Percentiles rank a stretch among this genome's conserved stretches.
Conservation (phyloP, 64 coral and sea anemone species). For the Catalaphyllia jardinei region DNA sequence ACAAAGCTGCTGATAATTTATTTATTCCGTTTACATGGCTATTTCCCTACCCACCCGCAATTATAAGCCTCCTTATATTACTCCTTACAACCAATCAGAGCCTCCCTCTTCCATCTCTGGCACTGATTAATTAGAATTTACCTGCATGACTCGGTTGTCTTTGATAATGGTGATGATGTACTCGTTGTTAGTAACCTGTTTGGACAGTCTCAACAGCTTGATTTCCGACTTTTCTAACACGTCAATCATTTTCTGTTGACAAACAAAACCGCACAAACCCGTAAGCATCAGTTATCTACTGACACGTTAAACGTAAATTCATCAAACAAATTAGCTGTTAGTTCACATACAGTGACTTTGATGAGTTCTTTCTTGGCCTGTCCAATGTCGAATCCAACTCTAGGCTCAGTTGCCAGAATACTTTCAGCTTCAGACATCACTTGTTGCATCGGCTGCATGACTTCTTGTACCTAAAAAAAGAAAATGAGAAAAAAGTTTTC, state of each 20-base stretch:
- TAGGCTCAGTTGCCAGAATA: constrained; percentile 76
- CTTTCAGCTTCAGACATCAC: constrained; percentile 80
- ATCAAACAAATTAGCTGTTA: neutral
- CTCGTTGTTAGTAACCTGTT: constrained; percentile 89
- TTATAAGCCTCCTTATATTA: too few relatives aligned
- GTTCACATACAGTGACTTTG: constrained; percentile 82
- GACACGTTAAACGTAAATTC: neutral
- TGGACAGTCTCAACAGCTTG: constrained; percentile 85
- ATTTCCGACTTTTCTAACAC: constrained; percentile 85
- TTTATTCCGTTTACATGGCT: too few relatives aligned
- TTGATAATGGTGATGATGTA: constrained; percentile 97
- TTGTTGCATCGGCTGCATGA: constrained; percentile 86
- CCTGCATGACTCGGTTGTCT: constrained; percentile 89
- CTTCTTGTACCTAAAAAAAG: constrained; percentile 65
- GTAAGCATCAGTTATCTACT: neutral
- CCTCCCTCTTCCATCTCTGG: too few relatives aligned
- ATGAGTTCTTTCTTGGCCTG: constrained; percentile 77
- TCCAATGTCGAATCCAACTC: constrained; percentile 74
- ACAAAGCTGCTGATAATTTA: too few relatives aligned
- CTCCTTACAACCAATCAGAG: too few relatives aligned
- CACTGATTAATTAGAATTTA: neutral
- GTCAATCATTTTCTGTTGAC: constrained; percentile 61
- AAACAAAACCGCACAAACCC: neutral
- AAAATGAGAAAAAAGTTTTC: neutral
- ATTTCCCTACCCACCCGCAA: too few relatives aligned